Base-by-base conservation (phyloP, 2,888 invertebrate genomes). In the Sicus ferrugineus region DNA sequence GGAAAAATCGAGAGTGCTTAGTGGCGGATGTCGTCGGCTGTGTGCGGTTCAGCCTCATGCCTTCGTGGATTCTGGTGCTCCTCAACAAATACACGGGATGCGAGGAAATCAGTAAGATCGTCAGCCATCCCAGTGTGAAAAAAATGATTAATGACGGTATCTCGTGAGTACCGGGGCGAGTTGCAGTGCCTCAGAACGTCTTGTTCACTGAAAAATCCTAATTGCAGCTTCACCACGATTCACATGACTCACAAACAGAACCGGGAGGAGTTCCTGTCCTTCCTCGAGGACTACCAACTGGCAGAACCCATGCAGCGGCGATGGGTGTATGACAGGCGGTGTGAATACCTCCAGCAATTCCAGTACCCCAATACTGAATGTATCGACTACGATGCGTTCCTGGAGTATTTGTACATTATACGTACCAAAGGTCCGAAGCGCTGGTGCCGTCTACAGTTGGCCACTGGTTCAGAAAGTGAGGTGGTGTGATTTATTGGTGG, bases 91-190 rank as follows among this genome's bases (percentile, higher is more conserved):
- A 92, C 79, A 90, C 90, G 0, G 91, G 91, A 78, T 91, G 91
- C 77, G 88, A 89, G 0, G 92, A 93, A 78, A 90, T 94, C 74
- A 86, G 90, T 75, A 90, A 91, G 72, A 86, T 93, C 11, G 89
- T 91, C 68, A 88, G 89, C 68, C 88, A 90, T 75, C 86, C 90
- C 0, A 90, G 89, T 73, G 89, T 94, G 23, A 90, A 91, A 77
- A 90, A 92, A 79, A 90, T 92, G 89, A 90, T 94, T 21, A 92
- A 93, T 77, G 92, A 93, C 79, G 93, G 93, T 28, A 87, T 94
- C 30, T 91, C 92, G 92, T 93, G 84, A 88, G 90, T 86, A 23
- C 3, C 38, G 14, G n/a, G 21, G 21, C 2, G 42, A 16, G 23
- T 50, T 7, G 2, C 30, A 2, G n/a, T 5, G n/a, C 38, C n/a